Evolutionary conservation across 2,113 vertebrate genomes (phyloP).

Genomic region (Rhadina sibilatrix): DNA sequence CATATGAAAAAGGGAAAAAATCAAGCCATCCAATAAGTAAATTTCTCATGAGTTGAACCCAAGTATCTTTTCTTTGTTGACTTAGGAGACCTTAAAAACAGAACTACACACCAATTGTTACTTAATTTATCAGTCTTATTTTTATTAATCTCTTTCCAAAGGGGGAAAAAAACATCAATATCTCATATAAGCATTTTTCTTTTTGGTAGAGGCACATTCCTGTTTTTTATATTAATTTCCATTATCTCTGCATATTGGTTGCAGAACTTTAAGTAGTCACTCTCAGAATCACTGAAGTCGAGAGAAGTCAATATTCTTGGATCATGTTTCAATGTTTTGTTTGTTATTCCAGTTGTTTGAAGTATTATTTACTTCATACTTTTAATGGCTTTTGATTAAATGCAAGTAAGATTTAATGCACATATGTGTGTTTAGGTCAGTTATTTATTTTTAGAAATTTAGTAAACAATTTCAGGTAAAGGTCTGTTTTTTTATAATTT

Average conservation of each 20-base stretch:
- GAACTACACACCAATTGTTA: rapidly evolving
- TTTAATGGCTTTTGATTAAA: background rate
- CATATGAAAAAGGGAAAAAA: background rate
- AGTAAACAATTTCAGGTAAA: background rate
- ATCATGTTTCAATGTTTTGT: background rate
- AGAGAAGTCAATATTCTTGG: background rate
- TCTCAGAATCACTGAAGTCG: background rate
- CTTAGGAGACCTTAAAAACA: background rate
- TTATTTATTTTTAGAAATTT: background rate
- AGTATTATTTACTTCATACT: background rate
- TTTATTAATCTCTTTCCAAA: background rate
- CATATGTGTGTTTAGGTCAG: background rate
- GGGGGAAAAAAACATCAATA: background rate
- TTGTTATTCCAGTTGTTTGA: background rate
- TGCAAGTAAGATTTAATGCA: background rate
- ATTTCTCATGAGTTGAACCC: background rate
- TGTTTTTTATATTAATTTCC: background rate
- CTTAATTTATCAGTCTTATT: background rate
- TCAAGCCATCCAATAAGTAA: background rate
- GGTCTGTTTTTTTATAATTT: background rate
- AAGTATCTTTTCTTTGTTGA: background rate
- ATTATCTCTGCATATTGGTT: background rate
- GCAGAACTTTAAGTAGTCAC: background rate
- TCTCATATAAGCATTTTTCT: background rate
- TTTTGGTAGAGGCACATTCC: background rate